phyloP scores from a whole-genome alignment of 2,797 vertebrate species.

The Microctenopoma stevenorrisi region DNA sequence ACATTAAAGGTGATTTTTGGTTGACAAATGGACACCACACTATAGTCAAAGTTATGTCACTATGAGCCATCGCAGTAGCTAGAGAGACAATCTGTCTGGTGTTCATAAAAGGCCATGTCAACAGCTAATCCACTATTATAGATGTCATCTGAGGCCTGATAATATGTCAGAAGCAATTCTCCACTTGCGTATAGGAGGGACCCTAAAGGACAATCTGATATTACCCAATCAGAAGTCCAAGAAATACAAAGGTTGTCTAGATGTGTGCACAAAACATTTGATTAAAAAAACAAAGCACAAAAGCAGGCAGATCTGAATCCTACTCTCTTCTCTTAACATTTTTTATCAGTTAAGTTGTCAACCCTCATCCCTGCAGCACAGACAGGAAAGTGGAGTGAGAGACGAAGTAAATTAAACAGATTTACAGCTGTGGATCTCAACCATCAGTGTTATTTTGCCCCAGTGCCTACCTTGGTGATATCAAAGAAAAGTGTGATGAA shows the following conservation, averaged over 20 bases:
- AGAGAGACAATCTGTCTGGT: constrained; percentile 71
- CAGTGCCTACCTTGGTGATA: constrained; percentile 61
- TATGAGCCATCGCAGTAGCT: constrained; percentile 28
- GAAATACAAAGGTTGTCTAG: constrained; percentile 57
- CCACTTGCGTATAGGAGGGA: constrained; percentile 53
- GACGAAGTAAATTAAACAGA: constrained; percentile 49
- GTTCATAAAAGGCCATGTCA: constrained; percentile 68
- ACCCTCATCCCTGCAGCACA: constrained; percentile 58
- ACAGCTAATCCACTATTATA: constrained; percentile 77
- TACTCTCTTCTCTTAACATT: constrained; percentile 56
- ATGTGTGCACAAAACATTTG: constrained; percentile 37
- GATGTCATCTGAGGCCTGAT: constrained; percentile 71
- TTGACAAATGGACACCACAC: too few species aligned
- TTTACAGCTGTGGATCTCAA: constrained; percentile 59
- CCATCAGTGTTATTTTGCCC: constrained; percentile 59
- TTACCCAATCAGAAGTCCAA: constrained; percentile 40
- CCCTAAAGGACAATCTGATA: constrained; percentile 78
- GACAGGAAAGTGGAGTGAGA: constrained; percentile 45
- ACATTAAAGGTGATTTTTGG: too few species aligned
- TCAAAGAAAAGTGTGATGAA: constrained; percentile 64
- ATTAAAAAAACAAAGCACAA: constrained; percentile 63
- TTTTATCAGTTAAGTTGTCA: constrained; percentile 78
- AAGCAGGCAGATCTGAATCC: constrained; percentile 61
- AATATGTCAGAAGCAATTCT: constrained; percentile 78
- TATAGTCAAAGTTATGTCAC: constrained; percentile 55